Evolutionary conservation across 2,888 invertebrate genomes (phyloP).

Genomic region (Stramonita haemastoma): DNA sequence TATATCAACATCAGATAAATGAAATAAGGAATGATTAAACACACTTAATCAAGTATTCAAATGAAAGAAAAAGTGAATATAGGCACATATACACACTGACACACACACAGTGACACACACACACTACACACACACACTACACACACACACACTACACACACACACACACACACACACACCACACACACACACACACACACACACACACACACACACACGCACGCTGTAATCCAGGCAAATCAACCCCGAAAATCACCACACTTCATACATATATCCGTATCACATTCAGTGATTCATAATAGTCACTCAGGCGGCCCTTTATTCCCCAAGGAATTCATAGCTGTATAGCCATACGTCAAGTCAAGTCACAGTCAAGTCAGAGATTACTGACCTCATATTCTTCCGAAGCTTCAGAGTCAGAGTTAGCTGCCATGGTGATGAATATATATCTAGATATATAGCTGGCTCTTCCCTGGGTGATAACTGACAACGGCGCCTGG

Average conservation of each 20-base stretch:
- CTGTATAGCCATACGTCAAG: too few species aligned
- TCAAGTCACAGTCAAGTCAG: not conserved
- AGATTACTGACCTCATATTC: constrained; percentile 6
- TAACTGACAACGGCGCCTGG: not conserved
- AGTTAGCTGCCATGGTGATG: not conserved
- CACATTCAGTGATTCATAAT: too few species aligned
- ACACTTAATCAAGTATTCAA: not conserved
- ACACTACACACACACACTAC: constrained; percentile 48
- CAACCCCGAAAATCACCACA: not conserved
- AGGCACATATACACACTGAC: not conserved
- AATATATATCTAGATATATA: not conserved
- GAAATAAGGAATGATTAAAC: not conserved
- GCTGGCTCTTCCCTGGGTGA: not conserved
- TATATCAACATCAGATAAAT: too few species aligned
- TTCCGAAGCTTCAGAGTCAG: constrained; percentile 8
- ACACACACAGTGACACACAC: constrained; percentile 41
- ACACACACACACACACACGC: constrained; percentile 32
- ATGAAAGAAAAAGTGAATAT: not conserved
- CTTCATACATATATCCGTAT: not conserved
- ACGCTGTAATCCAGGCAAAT: not conserved
- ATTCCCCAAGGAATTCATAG: too few species aligned
- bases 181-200: constrained; percentile 47
- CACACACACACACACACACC: constrained; percentile 21
- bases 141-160: not conserved
- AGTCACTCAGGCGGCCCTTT: too few species aligned